A percentile compares a stretch with the other conserved stretches of the same genome.
Conservation (phyloP, 2,113 vertebrate species). For the Pygoscelis antarcticus region DNA sequence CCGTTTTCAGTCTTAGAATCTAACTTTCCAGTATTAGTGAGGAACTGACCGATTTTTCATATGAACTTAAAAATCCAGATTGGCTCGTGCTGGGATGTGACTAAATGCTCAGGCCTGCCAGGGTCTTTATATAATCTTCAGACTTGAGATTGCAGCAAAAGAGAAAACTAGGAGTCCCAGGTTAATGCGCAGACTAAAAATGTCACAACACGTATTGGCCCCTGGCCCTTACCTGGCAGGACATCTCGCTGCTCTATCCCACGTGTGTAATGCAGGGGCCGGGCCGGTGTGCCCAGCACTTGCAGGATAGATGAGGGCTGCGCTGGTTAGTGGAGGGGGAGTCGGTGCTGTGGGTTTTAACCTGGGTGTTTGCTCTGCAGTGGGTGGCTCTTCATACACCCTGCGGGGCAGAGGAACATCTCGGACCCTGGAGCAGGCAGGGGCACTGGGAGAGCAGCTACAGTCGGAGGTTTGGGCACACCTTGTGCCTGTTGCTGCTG, state of each 20-base stretch:
- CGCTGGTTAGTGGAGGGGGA: not conserved
- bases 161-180: not conserved
- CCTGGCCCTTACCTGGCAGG: not conserved
- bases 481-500: accelerated
- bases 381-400: not conserved
- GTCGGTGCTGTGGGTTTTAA: not conserved
- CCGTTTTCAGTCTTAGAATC: not conserved
- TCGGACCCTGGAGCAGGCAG: not conserved
- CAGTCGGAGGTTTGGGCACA: not conserved
- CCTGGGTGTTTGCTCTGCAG: not conserved
- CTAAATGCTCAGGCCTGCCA: not conserved
- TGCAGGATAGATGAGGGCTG: not conserved
- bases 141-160: not conserved
- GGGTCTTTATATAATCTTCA: not conserved
- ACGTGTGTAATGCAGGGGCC: accelerated
- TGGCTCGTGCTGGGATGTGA: not conserved
- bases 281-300: accelerated
- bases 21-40: not conserved
- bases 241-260: not conserved
- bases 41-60: not conserved
- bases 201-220: accelerated
- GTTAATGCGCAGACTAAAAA: not conserved
- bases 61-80: not conserved
- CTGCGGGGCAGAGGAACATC: accelerated
- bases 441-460: not conserved